These are phyloP conservation scores for Megastigmus dorsalis DNA, from an alignment of 2,888 invertebrate species.

Conservation along the genomic window DNA sequence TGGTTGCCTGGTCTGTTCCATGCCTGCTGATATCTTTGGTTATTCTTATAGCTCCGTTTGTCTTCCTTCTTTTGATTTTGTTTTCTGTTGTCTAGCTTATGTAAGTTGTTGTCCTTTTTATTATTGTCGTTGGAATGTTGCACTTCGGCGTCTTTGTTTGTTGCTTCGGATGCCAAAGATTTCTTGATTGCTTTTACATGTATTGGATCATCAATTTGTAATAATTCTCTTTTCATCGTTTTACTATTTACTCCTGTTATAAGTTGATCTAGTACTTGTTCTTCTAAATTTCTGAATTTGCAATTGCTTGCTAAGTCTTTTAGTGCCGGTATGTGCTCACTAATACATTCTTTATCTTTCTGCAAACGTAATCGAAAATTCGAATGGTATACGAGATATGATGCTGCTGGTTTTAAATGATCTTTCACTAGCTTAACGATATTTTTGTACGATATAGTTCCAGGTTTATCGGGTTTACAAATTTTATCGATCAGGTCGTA, in stretches of 20 bases:
- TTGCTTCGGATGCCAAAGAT: conserved; percentile 27
- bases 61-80: no score
- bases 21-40: not conserved
- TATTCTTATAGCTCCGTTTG: not conserved
- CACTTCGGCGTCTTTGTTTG: conserved; percentile 25
- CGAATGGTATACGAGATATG: no score
- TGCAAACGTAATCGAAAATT: no score
- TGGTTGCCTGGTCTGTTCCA: not conserved
- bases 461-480: no score
- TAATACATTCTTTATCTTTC: conserved; percentile 13
- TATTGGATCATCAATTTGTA: conserved; percentile 38
- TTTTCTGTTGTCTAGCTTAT: not conserved
- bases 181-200: conserved; percentile 27
- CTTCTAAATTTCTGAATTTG: conserved; percentile 35
- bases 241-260: conserved; percentile 30
- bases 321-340: conserved; percentile 45
- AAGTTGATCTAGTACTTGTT: conserved; percentile 45
- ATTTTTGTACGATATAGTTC: no score
- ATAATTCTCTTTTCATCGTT: conserved; percentile 37
- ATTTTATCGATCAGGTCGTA: no score
- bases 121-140: not conserved
- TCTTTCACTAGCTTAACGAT: no score
- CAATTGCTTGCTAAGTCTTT: conserved; percentile 28
- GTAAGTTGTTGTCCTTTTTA: not conserved
- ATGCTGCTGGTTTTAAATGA: no score